Base-by-base conservation (phyloP, 2,797 vertebrate genomes). In the Agapornis canus region DNA sequence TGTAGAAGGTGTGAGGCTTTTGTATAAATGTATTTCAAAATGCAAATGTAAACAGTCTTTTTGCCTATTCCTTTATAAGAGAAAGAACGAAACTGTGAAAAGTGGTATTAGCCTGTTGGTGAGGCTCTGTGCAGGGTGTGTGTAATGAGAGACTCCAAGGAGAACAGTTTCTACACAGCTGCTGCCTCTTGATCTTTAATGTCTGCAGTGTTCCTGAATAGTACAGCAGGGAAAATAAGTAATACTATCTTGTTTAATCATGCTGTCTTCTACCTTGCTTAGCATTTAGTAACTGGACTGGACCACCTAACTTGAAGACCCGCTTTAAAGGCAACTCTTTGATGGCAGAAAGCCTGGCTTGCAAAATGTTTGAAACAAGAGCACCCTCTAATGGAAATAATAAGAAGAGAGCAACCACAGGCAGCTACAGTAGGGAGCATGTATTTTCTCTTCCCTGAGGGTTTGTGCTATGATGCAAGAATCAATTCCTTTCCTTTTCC, bases 261-360 rank as follows among this genome's bases (percentile, higher is more conserved):
- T 73, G 27, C 92, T 95, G 94, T 95, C 96, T 96, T 94, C 94
- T 97, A 96, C 94, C 95, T 97, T 93, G 92, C 92, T 96, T 96
- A 95, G 96, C 92, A 95, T 82, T 81, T 77, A 60, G 68, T 63
- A 80, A 85, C 87, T 83, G 86, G 93, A 85, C 92, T 86, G 81
- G 98, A 98, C 98, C 97, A 98, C 97, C 98, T 97, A 98, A 91
- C 97, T 95, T 54, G 98, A 97, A 91, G 89, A 95, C 73, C 75
- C 85, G 77, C 71, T 91, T 95, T 65, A 90, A 96, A 96, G 96
- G 86, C 90, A 97, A 56, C 82, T 32, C 72, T 91, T 96, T 95
- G 89, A 94, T 61, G 72, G 72, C 40, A 89, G 85, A 47, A 77
- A 64, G 11, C 27, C 73, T 47, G 64, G 8, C 42, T 5, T 25